Conservation (phyloP, 2,797 vertebrate species). For the Huso huso region DNA sequence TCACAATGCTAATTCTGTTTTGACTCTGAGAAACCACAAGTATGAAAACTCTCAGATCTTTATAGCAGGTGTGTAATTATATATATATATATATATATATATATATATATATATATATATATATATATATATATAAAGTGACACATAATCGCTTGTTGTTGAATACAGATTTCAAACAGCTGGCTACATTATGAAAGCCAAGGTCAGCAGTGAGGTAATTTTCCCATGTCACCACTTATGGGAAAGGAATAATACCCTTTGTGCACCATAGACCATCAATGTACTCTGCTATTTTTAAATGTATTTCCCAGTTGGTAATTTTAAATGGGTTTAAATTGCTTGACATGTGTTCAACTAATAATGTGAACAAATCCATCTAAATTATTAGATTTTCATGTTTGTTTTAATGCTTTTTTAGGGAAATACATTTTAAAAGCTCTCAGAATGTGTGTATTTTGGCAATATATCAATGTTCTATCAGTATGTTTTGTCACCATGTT, state of each 20-base stretch:
- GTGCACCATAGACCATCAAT: background rate
- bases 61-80: conserved; percentile 45
- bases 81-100: too few relatives aligned
- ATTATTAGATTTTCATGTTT: background rate
- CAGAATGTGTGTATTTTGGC: too few relatives aligned
- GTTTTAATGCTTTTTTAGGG: conserved; percentile 1
- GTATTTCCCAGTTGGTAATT: background rate
- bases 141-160: conserved; percentile 52
- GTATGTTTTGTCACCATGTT: conserved; percentile 43
- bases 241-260: background rate
- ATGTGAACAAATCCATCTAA: background rate
- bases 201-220: conserved; percentile 45
- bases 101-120: too few relatives aligned
- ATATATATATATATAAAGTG: conserved; percentile 46
- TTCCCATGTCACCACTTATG: conserved; percentile 34
- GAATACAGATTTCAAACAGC: conserved; percentile 49
- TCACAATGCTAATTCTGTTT: conserved; percentile 45
- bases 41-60: conserved; percentile 33
- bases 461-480: conserved; percentile 12
- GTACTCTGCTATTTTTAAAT: background rate
- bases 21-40: conserved; percentile 46
- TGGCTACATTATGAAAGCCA: conserved; percentile 46
- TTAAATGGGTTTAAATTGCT: too few relatives aligned
- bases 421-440: background rate
- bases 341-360: too few relatives aligned